Evolutionary conservation across 30 jellyfish, hydroid and myxozoan species (phyloP).

Genomic region (Aurelia coerulea): DNA sequence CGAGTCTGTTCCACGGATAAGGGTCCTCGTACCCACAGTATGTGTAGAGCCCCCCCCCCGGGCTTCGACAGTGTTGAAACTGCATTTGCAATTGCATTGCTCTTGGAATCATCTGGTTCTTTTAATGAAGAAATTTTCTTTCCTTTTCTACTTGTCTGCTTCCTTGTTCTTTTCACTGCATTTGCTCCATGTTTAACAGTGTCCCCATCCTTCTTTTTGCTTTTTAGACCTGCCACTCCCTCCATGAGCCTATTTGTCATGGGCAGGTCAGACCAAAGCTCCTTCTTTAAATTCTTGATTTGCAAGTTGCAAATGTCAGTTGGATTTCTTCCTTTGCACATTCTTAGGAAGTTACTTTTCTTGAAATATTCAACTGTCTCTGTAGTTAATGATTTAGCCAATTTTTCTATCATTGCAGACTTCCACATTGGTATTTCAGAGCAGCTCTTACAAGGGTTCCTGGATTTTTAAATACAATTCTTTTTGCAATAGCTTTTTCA

Average conservation of each 20-base stretch:
- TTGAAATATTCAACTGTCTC: background rate
- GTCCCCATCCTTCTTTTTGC: constrained; percentile 2
- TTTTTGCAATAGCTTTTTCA: too few species aligned
- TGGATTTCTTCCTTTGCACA: constrained; percentile 14
- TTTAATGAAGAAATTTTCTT: background rate
- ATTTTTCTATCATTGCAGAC: too few species aligned
- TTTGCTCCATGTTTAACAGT: constrained; percentile 5
- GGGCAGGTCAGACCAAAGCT: too few species aligned
- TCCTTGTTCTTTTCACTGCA: constrained; percentile 9
- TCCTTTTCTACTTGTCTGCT: constrained; percentile 13
- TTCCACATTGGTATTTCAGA: too few species aligned
- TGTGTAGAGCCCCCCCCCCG: too few species aligned
- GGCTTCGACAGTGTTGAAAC: background rate
- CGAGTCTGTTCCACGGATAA: too few species aligned
- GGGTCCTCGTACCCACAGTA: too few species aligned
- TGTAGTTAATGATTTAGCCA: too few species aligned
- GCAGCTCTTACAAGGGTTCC: too few species aligned
- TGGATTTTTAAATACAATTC: too few species aligned
- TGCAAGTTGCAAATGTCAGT: constrained; percentile 2
- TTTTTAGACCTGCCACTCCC: background rate
- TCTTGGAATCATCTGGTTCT: constrained; percentile 9
- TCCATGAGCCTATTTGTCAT: background rate
- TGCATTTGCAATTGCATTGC: constrained; percentile 12
- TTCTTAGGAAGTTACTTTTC: background rate
- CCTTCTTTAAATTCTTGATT: too few species aligned